Percentiles rank a stretch among this genome's conserved stretches.
phyloP scores from a whole-genome alignment of 2,888 invertebrate genomes.

The Vesta saturnalis region DNA sequence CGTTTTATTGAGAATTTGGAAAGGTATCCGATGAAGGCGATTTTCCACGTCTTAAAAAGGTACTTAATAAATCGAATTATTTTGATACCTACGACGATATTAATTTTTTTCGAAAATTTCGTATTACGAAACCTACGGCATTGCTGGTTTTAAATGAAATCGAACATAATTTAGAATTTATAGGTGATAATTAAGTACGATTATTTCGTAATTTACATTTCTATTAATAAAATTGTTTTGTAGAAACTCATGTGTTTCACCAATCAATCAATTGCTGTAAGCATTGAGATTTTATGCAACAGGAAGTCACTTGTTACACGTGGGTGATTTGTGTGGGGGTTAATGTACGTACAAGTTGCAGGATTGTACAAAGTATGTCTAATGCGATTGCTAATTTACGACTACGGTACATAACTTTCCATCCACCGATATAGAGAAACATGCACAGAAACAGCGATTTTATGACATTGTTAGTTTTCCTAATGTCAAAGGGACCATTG shows the following conservation, averaged over 20 bases:
- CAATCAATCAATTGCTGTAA: no score
- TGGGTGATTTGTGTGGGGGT: not conserved
- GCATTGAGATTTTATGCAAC: conserved; percentile 4
- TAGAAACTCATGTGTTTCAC: not conserved
- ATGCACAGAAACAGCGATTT: not conserved
- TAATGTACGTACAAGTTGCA: not conserved
- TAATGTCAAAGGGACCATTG: not conserved
- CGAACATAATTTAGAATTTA: not conserved
- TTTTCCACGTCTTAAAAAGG: not conserved
- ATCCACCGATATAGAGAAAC: not conserved
- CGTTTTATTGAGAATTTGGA: conserved; percentile 2
- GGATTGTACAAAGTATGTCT: not conserved
- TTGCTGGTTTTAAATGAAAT: not conserved
- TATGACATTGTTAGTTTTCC: conserved; percentile 1
- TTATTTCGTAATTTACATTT: conserved; percentile 1
- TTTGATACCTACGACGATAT: not conserved
- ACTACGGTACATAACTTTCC: not conserved
- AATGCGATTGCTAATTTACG: conserved; percentile 4
- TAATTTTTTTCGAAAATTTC: not conserved
- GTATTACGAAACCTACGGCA: not conserved
- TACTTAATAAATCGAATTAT: not conserved
- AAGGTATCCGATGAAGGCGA: not conserved
- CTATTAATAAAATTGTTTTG: conserved; percentile 1
- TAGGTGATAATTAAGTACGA: not conserved
- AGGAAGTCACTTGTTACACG: not conserved